Evolutionary conservation across 1,140 invertebrate genomes (phyloP), one percentile per base, ranked within the genome.

Genomic region (roundworm (Caenorhabditis elegans)): DNA sequence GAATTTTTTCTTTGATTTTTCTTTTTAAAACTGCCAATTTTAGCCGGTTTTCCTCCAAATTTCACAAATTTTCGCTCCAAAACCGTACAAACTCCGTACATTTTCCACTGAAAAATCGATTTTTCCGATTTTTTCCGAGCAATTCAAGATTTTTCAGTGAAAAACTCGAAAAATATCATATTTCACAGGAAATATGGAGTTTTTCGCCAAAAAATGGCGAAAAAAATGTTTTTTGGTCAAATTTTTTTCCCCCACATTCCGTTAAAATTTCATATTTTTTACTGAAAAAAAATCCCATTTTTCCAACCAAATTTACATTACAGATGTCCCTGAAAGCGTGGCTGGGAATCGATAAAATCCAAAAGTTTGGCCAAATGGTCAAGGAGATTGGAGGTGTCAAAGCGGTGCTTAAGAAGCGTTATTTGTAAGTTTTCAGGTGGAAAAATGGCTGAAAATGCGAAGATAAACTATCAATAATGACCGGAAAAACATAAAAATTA

Each of bases 331-430:
- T 78, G 31, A 91, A 92, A 26, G 92, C 92, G 80, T 93, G 91
- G 85, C 85, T 95, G 70, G 94, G 93, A 11, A 86, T 96, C 0
- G 93, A 95, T 89, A 95, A 95, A 91, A 6, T 95, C 31, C 86
- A 86, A 0, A 93, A 91, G 82, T 90, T 94, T 10, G 92, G 93
- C 49, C 91, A 92, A 79, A 93, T 94, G 39, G 92, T 96, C 83
- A 92, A 92, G 85, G 92, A 93, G 60, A 93, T 95, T 91, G 95
- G 95, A 53, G 95, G 95, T n/a, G 88, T 95, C 15, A 90, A 92
- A 8, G 92, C 91, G 6, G 93, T 93, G 0, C 85, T 94, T 5
- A 91, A 92, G 51, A 94, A 94, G 89, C 65, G 95, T 0, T 95
- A 93, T 91, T 48, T 47, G 65, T 84, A 80, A 89, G 60, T 53